Percentiles rank a stretch among this genome's conserved stretches.
phyloP scores from a whole-genome alignment of 30 jellyfish, hydroid and myxozoan genomes.

The Hydractinia echinata region DNA sequence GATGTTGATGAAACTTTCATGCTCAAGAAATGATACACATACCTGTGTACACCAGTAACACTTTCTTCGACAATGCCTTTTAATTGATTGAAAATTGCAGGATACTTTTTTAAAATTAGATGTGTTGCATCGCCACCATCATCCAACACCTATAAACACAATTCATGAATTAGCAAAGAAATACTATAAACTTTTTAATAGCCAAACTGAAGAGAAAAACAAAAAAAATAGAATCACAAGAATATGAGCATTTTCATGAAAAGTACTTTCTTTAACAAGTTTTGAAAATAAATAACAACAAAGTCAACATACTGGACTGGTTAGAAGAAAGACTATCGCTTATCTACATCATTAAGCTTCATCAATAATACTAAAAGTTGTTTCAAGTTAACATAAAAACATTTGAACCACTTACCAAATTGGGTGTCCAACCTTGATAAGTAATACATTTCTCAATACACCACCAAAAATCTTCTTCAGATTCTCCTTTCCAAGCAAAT shows the following conservation, averaged over 20 bases:
- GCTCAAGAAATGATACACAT: not conserved
- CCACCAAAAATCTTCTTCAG: slow-evolving; percentile 99
- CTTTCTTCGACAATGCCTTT: slow-evolving; percentile 95
- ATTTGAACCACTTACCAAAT: slow-evolving; percentile 43
- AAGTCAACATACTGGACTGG: too few relatives aligned
- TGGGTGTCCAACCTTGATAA: slow-evolving; percentile 80
- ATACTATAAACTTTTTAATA: too few relatives aligned
- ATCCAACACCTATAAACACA: slow-evolving; percentile 53
- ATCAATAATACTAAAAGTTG: too few relatives aligned
- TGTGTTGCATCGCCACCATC: slow-evolving; percentile 98
- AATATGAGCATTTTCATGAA: too few relatives aligned
- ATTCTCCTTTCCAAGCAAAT: slow-evolving; percentile 96
- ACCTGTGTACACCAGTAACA: slow-evolving; percentile 96
- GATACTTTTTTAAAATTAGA: slow-evolving; percentile 74
- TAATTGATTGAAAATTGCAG: slow-evolving; percentile 76
- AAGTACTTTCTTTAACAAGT: too few relatives aligned
- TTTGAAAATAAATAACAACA: too few relatives aligned
- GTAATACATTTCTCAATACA: slow-evolving; percentile 90
- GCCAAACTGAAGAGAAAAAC: too few relatives aligned
- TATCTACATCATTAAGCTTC: too few relatives aligned
- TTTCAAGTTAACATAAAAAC: too few relatives aligned
- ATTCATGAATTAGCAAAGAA: too few relatives aligned
- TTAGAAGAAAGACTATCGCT: too few relatives aligned
- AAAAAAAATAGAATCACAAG: too few relatives aligned
- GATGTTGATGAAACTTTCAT: not conserved